A percentile compares a stretch with the other conserved stretches of the same genome.
Conservation (phyloP, 2,113 vertebrate genomes). For the Halichoeres trimaculatus region DNA sequence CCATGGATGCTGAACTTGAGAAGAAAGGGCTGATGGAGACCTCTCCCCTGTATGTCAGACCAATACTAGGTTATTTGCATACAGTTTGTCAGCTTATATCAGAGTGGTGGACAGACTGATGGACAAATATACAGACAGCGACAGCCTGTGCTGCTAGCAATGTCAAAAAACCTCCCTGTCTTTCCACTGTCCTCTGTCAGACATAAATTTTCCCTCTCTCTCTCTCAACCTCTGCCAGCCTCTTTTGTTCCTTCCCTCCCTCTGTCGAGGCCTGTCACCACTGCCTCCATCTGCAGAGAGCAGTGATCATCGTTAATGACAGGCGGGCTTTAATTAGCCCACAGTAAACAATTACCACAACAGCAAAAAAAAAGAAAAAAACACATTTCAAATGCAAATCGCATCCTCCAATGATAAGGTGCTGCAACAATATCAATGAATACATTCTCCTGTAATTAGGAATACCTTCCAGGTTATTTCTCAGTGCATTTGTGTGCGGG, state of each 20-base stretch:
- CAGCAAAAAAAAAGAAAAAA: slow-evolving; percentile 34
- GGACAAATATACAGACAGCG: not conserved
- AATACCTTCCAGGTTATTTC: slow-evolving; percentile 70
- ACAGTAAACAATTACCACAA: slow-evolving; percentile 82
- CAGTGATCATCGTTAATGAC: slow-evolving; percentile 72
- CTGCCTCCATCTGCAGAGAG: slow-evolving; percentile 60
- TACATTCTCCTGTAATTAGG: slow-evolving; percentile 79
- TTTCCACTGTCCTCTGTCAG: not conserved
- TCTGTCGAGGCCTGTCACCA: slow-evolving; percentile 48
- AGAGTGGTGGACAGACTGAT: not conserved
- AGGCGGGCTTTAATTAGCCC: slow-evolving; percentile 79
- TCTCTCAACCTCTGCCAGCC: slow-evolving; percentile 9
- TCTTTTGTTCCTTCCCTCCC: slow-evolving; percentile 54
- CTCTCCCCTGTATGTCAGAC: not conserved
- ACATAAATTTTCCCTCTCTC: not conserved
- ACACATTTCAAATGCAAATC: slow-evolving; percentile 69
- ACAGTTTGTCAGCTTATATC: not conserved
- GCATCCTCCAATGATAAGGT: slow-evolving; percentile 75
- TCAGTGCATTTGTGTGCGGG: slow-evolving; percentile 4
- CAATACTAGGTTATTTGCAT: not conserved
- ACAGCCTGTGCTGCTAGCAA: not conserved
- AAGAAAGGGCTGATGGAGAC: not conserved
- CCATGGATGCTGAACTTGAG: not conserved
- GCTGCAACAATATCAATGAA: slow-evolving; percentile 73
- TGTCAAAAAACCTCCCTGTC: not conserved